A percentile compares a stretch with the other conserved stretches of the same genome.
These are phyloP conservation scores for Clistopyga incitator DNA, from an alignment of 2,888 invertebrate genomes.

Conservation along the genomic window DNA sequence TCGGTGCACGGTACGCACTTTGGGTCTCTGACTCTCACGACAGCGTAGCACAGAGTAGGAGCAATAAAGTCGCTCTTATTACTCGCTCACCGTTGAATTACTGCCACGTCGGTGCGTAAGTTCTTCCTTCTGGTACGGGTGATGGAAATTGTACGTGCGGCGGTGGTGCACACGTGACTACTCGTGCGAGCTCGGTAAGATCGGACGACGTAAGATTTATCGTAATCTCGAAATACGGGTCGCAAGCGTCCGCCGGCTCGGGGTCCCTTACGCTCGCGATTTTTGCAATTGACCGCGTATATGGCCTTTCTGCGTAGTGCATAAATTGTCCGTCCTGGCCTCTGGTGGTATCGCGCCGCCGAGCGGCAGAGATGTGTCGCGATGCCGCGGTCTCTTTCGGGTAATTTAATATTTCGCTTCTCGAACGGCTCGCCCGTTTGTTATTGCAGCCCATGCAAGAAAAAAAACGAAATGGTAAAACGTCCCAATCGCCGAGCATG, in stretches of 20 bases:
- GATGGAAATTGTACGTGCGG: slow-evolving; percentile 10
- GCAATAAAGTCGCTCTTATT: slow-evolving; percentile 64
- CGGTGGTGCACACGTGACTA: slow-evolving; percentile 14
- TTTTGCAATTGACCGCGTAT: slow-evolving; percentile 21
- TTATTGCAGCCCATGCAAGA: slow-evolving; percentile 4
- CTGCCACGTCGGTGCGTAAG: slow-evolving; percentile 36
- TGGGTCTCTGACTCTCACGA: neutral
- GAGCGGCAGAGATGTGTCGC: slow-evolving; percentile 8
- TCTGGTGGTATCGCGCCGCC: slow-evolving; percentile 11
- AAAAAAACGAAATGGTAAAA: neutral
- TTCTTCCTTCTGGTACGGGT: slow-evolving; percentile 13
- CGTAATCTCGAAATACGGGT: slow-evolving; percentile 65
- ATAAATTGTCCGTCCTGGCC: slow-evolving; percentile 70
- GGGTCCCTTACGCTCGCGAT: slow-evolving; percentile 10
- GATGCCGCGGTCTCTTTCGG: slow-evolving; percentile 51
- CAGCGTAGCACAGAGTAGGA: slow-evolving; percentile 31
- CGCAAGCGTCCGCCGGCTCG: slow-evolving; percentile 8
- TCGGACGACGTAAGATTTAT: slow-evolving; percentile 61
- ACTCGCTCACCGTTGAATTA: slow-evolving; percentile 53
- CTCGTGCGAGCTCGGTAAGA: slow-evolving; percentile 10
- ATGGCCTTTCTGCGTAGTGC: slow-evolving; percentile 57
- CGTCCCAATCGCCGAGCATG: no score
- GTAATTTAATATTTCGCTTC: slow-evolving; percentile 72
- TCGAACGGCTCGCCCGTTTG: slow-evolving; percentile 44
- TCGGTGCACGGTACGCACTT: neutral